phyloP scores from a whole-genome alignment of 2,797 vertebrate species.

The Phataginus tetradactyla region DNA sequence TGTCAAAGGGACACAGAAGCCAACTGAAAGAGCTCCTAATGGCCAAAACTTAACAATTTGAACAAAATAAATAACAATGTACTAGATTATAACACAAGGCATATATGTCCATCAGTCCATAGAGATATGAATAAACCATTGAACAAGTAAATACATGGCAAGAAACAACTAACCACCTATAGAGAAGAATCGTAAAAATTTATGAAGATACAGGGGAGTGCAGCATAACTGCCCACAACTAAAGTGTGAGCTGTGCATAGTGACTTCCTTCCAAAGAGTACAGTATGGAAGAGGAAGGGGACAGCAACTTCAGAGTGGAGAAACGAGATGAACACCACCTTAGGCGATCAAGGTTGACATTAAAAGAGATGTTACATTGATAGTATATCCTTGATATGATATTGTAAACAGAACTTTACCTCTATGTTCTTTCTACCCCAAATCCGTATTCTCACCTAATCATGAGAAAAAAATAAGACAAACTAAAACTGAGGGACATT shows the following conservation, averaged over 20 bases:
- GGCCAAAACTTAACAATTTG: not conserved
- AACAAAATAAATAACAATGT: not conserved
- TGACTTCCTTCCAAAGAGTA: not conserved
- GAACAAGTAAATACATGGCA: not conserved
- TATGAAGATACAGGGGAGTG: not conserved
- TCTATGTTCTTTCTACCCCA: not conserved
- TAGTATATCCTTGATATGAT: not conserved
- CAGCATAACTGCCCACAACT: not conserved
- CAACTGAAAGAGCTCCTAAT: not conserved
- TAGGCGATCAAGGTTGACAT: not conserved
- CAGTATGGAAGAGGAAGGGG: too few species aligned
- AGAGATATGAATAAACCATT: not conserved
- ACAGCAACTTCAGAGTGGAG: not conserved
- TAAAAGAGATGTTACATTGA: not conserved
- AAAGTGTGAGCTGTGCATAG: not conserved
- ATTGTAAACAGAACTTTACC: not conserved
- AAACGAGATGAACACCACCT: not conserved
- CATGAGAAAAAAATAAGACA: not conserved
- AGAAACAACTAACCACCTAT: not conserved
- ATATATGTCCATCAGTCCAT: not conserved
- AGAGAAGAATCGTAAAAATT: not conserved
- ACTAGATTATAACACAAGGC: not conserved
- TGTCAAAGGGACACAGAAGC: not conserved
- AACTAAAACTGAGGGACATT: not conserved
- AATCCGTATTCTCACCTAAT: not conserved